These are phyloP conservation scores for Trichopoda pennipes DNA, from an alignment of 2,888 invertebrate genomes.

Conservation along the genomic window DNA sequence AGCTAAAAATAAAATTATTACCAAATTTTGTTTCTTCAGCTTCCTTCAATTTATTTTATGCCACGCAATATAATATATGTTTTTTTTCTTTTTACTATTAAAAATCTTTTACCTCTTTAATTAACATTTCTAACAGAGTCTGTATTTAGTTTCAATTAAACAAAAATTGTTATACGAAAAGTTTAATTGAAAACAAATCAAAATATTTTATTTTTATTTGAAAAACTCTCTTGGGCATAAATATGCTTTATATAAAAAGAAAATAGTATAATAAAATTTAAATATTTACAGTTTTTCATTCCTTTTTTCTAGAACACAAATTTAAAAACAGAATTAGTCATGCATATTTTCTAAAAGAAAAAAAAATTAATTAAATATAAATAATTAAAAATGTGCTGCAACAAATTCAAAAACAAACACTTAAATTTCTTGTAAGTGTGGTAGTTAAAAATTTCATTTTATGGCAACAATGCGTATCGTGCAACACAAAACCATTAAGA, in stretches of 20 bases:
- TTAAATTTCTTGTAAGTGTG: not conserved
- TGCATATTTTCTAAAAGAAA: slow-evolving; percentile 12
- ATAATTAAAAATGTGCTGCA: slow-evolving; percentile 4
- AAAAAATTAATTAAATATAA: slow-evolving; percentile 17
- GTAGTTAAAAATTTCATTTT: slow-evolving; percentile 12
- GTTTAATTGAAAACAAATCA: slow-evolving; percentile 46
- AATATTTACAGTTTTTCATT: slow-evolving; percentile 3
- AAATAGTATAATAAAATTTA: slow-evolving; percentile 12
- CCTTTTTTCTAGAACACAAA: slow-evolving; percentile 5
- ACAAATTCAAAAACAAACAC: not conserved
- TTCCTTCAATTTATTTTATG: too few species aligned
- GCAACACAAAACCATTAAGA: too few species aligned
- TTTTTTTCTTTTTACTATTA: not conserved
- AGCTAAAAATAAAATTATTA: too few species aligned
- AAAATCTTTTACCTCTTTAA: not conserved
- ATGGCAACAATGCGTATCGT: not conserved
- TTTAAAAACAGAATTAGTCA: slow-evolving; percentile 29
- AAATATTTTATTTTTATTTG: not conserved
- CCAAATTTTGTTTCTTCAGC: too few species aligned
- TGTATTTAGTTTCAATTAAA: not conserved
- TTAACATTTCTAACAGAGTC: slow-evolving; percentile 17
- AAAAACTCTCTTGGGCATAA: slow-evolving; percentile 16
- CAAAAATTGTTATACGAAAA: slow-evolving; percentile 17
- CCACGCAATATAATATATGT: too few species aligned
- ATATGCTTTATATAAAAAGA: not conserved